Evolutionary conservation across 2,113 vertebrate genomes (phyloP).

Genomic region (Microcebus griseorufus): DNA sequence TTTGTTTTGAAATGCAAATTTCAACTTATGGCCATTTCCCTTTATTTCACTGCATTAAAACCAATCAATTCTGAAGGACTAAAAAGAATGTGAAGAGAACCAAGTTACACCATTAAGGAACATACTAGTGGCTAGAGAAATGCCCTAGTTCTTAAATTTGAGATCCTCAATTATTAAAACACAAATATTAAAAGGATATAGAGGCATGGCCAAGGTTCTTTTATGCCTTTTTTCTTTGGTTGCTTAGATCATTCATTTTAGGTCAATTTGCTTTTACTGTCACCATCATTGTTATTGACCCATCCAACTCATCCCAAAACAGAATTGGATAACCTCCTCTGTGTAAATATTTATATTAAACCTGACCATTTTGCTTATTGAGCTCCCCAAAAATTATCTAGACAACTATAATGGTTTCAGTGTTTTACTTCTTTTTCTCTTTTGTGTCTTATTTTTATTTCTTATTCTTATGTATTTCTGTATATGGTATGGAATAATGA

Average conservation of each 20-base stretch:
- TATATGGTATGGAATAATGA: not conserved
- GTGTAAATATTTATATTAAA: not conserved
- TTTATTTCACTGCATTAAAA: not conserved
- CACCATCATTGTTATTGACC: rapidly evolving
- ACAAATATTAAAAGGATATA: not conserved
- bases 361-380: not conserved
- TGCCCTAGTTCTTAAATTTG: not conserved
- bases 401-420: not conserved
- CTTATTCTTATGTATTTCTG: not conserved
- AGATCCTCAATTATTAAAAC: not conserved
- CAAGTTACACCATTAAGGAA: not conserved
- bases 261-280: not conserved
- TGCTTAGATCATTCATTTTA: not conserved
- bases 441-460: not conserved
- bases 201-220: not conserved
- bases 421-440: not conserved
- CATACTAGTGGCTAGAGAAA: not conserved
- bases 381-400: not conserved
- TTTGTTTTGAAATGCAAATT: not conserved
- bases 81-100: not conserved
- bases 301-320: not conserved
- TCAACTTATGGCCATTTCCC: not conserved
- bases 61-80: not conserved
- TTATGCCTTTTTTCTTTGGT: not conserved
- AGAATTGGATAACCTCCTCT: not conserved